Conservation (phyloP, 1,140 invertebrate species). For the Melipona quadrifasciata region DNA sequence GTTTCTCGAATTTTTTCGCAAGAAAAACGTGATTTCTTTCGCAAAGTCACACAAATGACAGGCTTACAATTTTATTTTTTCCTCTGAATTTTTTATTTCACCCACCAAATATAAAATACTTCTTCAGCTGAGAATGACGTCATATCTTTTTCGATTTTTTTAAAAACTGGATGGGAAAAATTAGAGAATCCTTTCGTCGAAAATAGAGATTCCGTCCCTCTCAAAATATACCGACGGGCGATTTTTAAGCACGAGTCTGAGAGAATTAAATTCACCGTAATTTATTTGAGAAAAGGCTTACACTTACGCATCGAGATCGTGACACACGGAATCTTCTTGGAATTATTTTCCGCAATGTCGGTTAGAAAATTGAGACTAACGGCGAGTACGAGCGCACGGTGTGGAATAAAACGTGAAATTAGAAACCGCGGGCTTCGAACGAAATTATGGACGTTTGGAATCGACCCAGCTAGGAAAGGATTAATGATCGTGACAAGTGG, state of each 20-base stretch:
- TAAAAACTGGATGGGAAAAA: too few relatives aligned
- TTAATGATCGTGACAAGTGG: conserved; percentile 11
- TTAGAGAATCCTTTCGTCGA: background rate
- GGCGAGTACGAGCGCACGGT: background rate
- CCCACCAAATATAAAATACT: too few relatives aligned
- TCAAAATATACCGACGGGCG: background rate
- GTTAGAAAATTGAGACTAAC: background rate
- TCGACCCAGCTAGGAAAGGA: background rate
- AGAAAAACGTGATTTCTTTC: too few relatives aligned
- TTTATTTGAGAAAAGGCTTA: background rate
- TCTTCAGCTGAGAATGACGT: too few relatives aligned
- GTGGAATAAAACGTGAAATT: background rate
- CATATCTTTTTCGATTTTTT: too few relatives aligned
- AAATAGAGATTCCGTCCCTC: background rate
- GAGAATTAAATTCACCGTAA: background rate
- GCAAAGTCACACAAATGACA: too few relatives aligned
- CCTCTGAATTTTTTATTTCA: too few relatives aligned
- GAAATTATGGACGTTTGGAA: background rate
- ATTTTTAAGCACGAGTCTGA: background rate
- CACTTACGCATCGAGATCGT: too few relatives aligned
- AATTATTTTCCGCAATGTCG: background rate
- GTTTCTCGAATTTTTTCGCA: too few relatives aligned
- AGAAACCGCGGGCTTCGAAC: background rate
- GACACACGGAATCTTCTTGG: background rate
- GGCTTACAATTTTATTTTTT: too few relatives aligned